Conservation (phyloP, 2,888 invertebrate genomes). For the Perizoma affinitatum region DNA sequence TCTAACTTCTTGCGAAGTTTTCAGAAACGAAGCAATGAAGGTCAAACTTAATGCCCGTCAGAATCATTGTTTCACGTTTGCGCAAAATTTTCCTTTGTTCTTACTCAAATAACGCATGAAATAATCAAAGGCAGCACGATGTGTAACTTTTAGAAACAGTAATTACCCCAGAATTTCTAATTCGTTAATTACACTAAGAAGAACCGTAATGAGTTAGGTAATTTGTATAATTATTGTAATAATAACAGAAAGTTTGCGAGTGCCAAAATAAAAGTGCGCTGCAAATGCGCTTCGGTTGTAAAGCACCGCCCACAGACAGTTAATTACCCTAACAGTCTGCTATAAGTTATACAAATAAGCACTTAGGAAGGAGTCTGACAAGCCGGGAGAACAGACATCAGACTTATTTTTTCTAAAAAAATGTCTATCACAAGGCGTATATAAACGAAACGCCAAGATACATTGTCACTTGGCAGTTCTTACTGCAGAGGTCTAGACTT, state of each 20-base stretch:
- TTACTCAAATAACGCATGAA: conserved; percentile 30
- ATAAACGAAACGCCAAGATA: too few relatives aligned
- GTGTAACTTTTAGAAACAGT: conserved; percentile 23
- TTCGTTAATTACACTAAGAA: conserved; percentile 14
- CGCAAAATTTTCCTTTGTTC: conserved; percentile 40
- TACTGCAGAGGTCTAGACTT: neutral
- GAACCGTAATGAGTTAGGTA: conserved; percentile 12
- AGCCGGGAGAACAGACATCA: neutral
- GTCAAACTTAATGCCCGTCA: conserved; percentile 24
- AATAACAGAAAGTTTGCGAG: conserved; percentile 10
- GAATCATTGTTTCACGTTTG: conserved; percentile 39
- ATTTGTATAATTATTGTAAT: conserved; percentile 2
- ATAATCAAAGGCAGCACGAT: conserved; percentile 17
- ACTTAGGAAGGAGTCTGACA: too few relatives aligned
- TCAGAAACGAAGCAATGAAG: conserved; percentile 28
- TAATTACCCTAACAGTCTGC: neutral
- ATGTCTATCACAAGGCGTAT: too few relatives aligned
- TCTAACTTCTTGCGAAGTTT: conserved; percentile 19
- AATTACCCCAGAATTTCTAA: conserved; percentile 15
- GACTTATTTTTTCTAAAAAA: neutral
- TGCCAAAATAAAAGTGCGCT: conserved; percentile 1
- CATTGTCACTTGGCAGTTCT: too few relatives aligned
- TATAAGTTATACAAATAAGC: too few relatives aligned
- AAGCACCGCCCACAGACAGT: neutral
- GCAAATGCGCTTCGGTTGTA: neutral